Conservation (phyloP, 2,888 invertebrate species). For the Eupithecia abbreviata region DNA sequence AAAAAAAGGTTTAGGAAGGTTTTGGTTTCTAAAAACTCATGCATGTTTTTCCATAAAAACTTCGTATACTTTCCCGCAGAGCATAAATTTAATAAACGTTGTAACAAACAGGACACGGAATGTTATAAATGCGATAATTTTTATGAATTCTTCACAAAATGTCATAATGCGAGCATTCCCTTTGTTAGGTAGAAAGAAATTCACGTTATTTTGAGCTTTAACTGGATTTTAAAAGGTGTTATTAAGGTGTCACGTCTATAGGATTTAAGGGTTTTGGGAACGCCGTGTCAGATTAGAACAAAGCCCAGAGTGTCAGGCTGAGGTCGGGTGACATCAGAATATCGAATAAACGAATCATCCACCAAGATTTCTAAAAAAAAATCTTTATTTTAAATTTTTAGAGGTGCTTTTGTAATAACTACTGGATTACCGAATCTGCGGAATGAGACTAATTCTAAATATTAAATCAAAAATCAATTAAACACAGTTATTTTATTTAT, state of each 20-base stretch:
- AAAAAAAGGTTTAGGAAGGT: background rate
- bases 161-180: conserved; percentile 19
- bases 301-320: background rate
- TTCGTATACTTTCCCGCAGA: conserved; percentile 15
- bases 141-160: conserved; percentile 17
- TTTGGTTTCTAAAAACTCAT: background rate
- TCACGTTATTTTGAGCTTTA: background rate
- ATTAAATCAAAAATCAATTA: no score
- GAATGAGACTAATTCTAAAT: background rate
- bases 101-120: conserved; percentile 19
- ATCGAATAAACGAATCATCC: background rate
- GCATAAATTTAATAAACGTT: conserved; percentile 27
- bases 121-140: conserved; percentile 19
- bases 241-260: background rate
- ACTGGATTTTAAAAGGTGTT: conserved; percentile 4
- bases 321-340: conserved; percentile 1
- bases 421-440: background rate
- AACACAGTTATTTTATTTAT: no score
- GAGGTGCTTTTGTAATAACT: background rate
- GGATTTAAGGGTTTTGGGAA: background rate
- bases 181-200: background rate
- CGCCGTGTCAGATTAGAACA: background rate
- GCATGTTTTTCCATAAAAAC: conserved; percentile 3
- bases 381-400: background rate
- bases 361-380: background rate